These are phyloP conservation scores for Xenops minutus DNA, from an alignment of 2,797 vertebrate genomes.

Conservation along the genomic window DNA sequence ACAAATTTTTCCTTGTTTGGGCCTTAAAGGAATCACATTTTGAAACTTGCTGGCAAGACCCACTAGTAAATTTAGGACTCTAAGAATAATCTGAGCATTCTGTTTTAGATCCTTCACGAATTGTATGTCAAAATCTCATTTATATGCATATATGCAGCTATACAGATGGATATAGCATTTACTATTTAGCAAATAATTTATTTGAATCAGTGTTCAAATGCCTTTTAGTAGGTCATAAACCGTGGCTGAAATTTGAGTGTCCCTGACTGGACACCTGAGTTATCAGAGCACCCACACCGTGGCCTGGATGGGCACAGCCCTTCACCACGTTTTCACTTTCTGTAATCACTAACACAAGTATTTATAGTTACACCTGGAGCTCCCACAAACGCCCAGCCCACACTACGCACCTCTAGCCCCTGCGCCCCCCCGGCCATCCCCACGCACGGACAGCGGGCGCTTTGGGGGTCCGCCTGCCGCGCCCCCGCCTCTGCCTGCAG, in stretches of 20 bases:
- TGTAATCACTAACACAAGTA: fast-evolving
- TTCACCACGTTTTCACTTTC: not conserved
- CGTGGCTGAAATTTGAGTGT: fast-evolving
- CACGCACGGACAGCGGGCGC: not conserved
- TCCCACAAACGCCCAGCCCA: not conserved
- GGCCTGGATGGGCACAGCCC: not conserved
- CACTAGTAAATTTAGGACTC: not conserved
- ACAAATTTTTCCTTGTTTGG: not conserved
- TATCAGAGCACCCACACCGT: not conserved
- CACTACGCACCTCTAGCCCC: not conserved
- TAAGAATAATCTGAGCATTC: not conserved
- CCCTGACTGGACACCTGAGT: fast-evolving
- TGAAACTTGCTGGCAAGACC: not conserved
- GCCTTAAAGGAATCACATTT: not conserved
- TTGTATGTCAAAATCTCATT: not conserved
- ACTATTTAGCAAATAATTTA: not conserved
- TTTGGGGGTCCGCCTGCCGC: too few relatives aligned
- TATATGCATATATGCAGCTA: not conserved
- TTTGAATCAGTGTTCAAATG: not conserved
- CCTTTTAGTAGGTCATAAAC: not conserved
- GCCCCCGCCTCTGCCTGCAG: not conserved
- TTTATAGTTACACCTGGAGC: fast-evolving
- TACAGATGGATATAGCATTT: not conserved
- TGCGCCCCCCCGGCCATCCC: not conserved
- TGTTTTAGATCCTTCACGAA: not conserved